These are phyloP conservation scores for Hypotaenidia okinawae DNA, from an alignment of 2,797 vertebrate species.

Conservation along the genomic window DNA sequence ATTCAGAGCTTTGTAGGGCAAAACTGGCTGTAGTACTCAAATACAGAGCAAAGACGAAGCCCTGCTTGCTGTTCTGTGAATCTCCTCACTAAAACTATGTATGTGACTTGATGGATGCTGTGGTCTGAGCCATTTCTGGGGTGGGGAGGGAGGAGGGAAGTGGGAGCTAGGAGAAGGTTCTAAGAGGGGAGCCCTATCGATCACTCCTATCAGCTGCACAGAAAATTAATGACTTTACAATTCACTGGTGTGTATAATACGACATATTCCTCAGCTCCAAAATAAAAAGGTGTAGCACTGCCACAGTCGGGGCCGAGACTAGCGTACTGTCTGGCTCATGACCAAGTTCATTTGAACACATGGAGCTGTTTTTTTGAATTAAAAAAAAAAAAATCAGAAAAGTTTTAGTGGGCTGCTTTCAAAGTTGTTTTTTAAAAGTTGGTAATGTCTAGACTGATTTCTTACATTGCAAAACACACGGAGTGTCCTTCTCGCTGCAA, in stretches of 20 bases:
- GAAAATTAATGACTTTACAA: slow-evolving; percentile 50
- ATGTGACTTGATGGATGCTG: background rate
- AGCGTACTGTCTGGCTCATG: background rate
- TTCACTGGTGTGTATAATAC: slow-evolving; percentile 29
- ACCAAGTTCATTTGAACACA: background rate
- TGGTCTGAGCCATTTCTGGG: background rate
- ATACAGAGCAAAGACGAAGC: background rate
- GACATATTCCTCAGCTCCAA: background rate
- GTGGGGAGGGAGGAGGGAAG: background rate
- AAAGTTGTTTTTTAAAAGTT: slow-evolving; percentile 38
- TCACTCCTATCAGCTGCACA: slow-evolving; percentile 11
- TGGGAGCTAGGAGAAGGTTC: background rate
- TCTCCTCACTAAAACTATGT: background rate
- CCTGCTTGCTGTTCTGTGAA: background rate
- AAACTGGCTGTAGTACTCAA: background rate
- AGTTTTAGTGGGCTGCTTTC: slow-evolving; percentile 41
- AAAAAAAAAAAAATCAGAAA: background rate
- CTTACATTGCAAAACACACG: slow-evolving; percentile 43
- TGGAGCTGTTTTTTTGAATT: background rate
- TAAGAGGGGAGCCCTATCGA: background rate
- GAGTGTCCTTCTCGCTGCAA: background rate
- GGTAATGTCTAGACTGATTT: slow-evolving; percentile 60
- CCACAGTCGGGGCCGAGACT: fast-evolving
- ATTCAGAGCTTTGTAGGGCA: background rate
- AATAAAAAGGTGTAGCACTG: background rate